Base-by-base conservation (phyloP, 2,113 vertebrate species). In the Ovis canadensis region DNA sequence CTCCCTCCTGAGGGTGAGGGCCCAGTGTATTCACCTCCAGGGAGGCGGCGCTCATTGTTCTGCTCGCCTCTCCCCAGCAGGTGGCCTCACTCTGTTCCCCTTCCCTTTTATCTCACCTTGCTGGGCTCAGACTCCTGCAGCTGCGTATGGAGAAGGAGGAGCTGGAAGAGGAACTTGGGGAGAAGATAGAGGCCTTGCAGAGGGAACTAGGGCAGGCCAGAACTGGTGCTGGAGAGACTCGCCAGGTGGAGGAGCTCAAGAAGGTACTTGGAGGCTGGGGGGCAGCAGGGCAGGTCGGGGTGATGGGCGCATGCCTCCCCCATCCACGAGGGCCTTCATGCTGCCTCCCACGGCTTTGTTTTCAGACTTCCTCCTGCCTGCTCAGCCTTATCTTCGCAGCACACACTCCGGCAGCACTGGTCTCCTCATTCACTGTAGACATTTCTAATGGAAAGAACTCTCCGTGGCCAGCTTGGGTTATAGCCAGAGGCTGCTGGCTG, bases 111-210 rank as follows among this genome's bases (percentile, higher is more conserved):
- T 74, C 57, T 97, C 45, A 67, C 80, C 57, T 59, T 1, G 8
- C 86, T 78, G 94, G 50, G 29, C 96, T 95, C 98, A 99, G 99
- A 97, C 98, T 99, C 82, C 97, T 99, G 88, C 99, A 99, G 98
- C 95, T 99, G 67, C 99, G 99, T 86, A 98, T 99, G 98, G 99
- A 99, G 97, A 99, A 99, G 97, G 99, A 99, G n/a, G 99, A 99
- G 94, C 98, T 98, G 45, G 99, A 99, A 94, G 99, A 99, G 67
- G 99, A 99, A 92, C 95, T 99, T 82, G 99, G 99, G 94, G 99
- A 99, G 97, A 98, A 99, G 50, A 98, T 98, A 25, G 99, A 99
- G 6, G 90, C 97, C 0, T 97, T 99, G 94, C 99, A 99, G 94
- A 98, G 98, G 59, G 99, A 99, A 74, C 97, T 98, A 1, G 98